Conservation (phyloP, 2,113 vertebrate species). For the Aepyceros melampus region DNA sequence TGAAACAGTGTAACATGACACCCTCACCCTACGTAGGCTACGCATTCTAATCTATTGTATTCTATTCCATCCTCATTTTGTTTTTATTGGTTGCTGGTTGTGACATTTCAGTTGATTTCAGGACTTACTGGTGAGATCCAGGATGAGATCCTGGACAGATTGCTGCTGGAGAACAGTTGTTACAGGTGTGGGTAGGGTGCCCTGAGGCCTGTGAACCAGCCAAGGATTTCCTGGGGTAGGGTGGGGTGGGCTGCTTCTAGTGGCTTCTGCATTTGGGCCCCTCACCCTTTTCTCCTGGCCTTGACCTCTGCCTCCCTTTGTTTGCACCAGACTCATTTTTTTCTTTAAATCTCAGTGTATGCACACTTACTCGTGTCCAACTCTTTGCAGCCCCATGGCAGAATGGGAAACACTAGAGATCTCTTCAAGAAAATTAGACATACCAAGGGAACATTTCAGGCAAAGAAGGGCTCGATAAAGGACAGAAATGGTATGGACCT, state of each 20-base stretch:
- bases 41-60: neutral
- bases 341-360: neutral
- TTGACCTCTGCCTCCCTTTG: neutral
- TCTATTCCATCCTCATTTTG: neutral
- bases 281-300: too few relatives aligned
- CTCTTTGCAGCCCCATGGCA: neutral
- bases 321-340: neutral
- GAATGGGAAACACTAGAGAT: too few relatives aligned
- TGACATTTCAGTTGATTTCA: neutral
- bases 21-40: rapidly evolving
- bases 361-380: neutral
- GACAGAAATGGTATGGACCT: too few relatives aligned
- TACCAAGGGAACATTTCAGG: too few relatives aligned
- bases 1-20: neutral
- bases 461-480: too few relatives aligned
- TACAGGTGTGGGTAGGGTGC: neutral
- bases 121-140: rapidly evolving
- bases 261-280: neutral
- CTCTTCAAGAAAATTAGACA: too few relatives aligned
- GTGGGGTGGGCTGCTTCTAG: neutral
- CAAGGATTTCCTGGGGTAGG: neutral
- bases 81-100: neutral
- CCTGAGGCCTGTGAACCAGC: rapidly evolving
- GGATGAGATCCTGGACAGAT: rapidly evolving
- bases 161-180: neutral